These are phyloP conservation scores for Trichogramma evanescens DNA, from an alignment of 2,888 invertebrate species.

Conservation along the genomic window DNA sequence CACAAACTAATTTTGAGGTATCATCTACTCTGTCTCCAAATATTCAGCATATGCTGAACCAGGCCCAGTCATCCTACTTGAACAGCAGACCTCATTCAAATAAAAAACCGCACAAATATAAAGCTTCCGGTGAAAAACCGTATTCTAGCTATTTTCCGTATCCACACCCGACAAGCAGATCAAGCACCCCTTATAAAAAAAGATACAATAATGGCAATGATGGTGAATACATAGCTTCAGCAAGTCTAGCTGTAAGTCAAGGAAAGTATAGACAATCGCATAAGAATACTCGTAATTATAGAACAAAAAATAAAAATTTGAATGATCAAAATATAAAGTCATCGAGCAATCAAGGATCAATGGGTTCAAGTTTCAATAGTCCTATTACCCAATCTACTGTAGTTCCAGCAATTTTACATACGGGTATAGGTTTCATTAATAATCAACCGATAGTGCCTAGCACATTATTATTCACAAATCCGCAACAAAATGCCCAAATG, in stretches of 20 bases:
- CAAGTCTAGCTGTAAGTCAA: conserved; percentile 34
- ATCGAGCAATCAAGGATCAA: conserved; percentile 26
- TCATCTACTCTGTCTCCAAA: conserved; percentile 23
- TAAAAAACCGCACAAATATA: no score
- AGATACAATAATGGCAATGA: conserved; percentile 16
- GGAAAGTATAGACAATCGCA: background rate
- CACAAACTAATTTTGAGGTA: conserved; percentile 24
- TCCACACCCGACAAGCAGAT: background rate
- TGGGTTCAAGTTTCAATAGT: conserved; percentile 7
- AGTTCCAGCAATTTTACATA: conserved; percentile 34
- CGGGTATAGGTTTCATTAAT: conserved; percentile 25
- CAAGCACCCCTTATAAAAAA: conserved; percentile 25
- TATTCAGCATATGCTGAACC: conserved; percentile 24
- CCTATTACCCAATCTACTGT: conserved; percentile 28
- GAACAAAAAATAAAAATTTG: conserved; percentile 7
- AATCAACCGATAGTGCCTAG: conserved; percentile 25
- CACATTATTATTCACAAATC: conserved; percentile 17
- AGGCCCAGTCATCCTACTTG: conserved; percentile 11
- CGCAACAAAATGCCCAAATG: conserved; percentile 29
- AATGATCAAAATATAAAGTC: conserved; percentile 22
- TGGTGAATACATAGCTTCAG: conserved; percentile 33
- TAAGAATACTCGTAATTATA: background rate
- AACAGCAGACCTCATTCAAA: no score
- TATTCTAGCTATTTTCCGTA: no score
- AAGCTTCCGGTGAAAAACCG: no score